phyloP scores from a whole-genome alignment of 2,888 invertebrate genomes.

The Amphipoea lucens region DNA sequence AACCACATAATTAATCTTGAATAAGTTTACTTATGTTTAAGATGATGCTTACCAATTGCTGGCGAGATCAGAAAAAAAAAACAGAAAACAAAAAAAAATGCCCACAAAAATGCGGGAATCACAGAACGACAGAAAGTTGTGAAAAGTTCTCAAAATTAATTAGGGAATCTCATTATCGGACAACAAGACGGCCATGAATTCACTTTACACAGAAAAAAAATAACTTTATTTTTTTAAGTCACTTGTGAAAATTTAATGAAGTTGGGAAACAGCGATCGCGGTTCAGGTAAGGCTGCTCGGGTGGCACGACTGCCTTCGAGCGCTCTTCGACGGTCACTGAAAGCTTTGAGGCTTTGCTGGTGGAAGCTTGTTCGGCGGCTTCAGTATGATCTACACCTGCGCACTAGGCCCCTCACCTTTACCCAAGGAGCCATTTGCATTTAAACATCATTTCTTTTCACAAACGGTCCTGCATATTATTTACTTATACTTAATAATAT shows the following conservation, averaged over 20 bases:
- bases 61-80: background rate
- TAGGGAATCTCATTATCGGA: background rate
- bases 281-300: conserved; percentile 36
- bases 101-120: conserved; percentile 9
- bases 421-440: conserved; percentile 51
- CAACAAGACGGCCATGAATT: background rate
- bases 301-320: conserved; percentile 41
- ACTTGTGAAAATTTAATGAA: conserved; percentile 25
- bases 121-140: conserved; percentile 11
- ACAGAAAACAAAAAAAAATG: conserved; percentile 5
- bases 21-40: conserved; percentile 13
- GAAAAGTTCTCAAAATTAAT: conserved; percentile 36
- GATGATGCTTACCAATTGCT: conserved; percentile 36
- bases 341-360: conserved; percentile 32
- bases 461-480: background rate
- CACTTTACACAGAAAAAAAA: conserved; percentile 7
- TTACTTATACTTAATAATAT: background rate
- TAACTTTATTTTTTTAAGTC: background rate
- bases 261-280: conserved; percentile 38
- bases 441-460: conserved; percentile 22
- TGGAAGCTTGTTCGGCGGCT: conserved; percentile 65
- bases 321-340: conserved; percentile 56
- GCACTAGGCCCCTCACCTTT: conserved; percentile 64
- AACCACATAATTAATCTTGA: background rate
- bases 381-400: conserved; percentile 73